Evolutionary conservation across 2,888 invertebrate species (phyloP).

Genomic region (Aplocera efformata): DNA sequence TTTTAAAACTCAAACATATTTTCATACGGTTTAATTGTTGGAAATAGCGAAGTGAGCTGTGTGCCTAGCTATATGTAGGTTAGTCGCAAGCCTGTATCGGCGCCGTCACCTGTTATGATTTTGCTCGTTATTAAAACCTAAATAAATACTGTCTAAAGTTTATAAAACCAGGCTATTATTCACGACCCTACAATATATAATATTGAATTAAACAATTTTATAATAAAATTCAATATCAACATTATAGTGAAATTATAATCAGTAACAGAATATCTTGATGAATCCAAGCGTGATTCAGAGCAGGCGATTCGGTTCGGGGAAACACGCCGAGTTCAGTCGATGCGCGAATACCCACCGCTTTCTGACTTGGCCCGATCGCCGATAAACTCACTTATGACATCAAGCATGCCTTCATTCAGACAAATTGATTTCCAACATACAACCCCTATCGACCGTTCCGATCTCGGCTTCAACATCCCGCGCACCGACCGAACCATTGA

Average conservation of each 20-base stretch:
- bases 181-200: no score
- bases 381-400: conserved; percentile 74
- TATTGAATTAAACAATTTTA: no score
- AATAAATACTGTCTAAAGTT: no score
- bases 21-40: no score
- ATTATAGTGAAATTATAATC: neutral
- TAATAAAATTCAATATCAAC: no score
- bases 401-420: conserved; percentile 70
- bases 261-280: conserved; percentile 3
- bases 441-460: conserved; percentile 41
- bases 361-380: conserved; percentile 52
- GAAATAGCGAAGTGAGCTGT: no score
- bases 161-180: no score
- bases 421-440: conserved; percentile 71
- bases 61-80: no score
- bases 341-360: conserved; percentile 69
- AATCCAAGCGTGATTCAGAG: conserved; percentile 37
- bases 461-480: conserved; percentile 41
- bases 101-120: no score
- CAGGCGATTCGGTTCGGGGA: conserved; percentile 61
- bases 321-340: conserved; percentile 53
- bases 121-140: no score
- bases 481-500: conserved; percentile 44
- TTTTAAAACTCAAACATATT: no score
- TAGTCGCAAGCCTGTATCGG: no score